phyloP scores from a whole-genome alignment of 1,140 invertebrate genomes.

The Bombus terrestris region DNA sequence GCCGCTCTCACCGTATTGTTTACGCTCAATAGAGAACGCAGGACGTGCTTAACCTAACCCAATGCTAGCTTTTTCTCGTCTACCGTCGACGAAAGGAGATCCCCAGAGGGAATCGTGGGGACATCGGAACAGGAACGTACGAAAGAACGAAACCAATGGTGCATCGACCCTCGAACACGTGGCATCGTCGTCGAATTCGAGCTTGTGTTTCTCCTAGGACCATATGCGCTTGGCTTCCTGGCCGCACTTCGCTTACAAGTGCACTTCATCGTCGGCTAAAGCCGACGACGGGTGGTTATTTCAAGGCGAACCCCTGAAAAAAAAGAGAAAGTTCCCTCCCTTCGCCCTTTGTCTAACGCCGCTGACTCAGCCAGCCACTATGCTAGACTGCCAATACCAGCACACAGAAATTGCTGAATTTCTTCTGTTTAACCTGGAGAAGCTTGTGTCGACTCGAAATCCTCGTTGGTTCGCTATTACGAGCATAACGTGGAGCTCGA shows the following conservation, averaged over 20 bases:
- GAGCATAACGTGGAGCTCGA: neutral
- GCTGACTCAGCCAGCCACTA: conserved; percentile 42
- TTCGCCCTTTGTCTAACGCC: conserved; percentile 35
- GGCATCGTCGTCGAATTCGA: conserved; percentile 26
- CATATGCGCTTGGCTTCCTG: conserved; percentile 42
- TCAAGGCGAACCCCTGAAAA: conserved; percentile 37
- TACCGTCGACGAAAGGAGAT: neutral
- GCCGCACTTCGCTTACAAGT: conserved; percentile 46
- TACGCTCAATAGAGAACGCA: conserved; percentile 31
- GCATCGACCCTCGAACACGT: conserved; percentile 54
- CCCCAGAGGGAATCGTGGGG: conserved; percentile 10
- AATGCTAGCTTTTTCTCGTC: neutral
- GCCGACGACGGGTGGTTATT: conserved; percentile 48
- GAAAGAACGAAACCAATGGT: conserved; percentile 16
- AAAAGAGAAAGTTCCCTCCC: neutral
- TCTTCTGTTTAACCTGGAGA: neutral
- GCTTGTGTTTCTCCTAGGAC: conserved; percentile 25
- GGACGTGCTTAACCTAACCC: conserved; percentile 33
- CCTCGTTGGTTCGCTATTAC: no score
- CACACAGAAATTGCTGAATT: conserved; percentile 15
- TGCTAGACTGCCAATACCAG: conserved; percentile 9
- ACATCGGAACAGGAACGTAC: neutral
- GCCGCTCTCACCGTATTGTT: conserved; percentile 40
- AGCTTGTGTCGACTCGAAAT: neutral
- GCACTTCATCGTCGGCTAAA: conserved; percentile 40